Base-by-base conservation (phyloP, 2,888 invertebrate genomes). In the Synanthedon andrenaeformis region DNA sequence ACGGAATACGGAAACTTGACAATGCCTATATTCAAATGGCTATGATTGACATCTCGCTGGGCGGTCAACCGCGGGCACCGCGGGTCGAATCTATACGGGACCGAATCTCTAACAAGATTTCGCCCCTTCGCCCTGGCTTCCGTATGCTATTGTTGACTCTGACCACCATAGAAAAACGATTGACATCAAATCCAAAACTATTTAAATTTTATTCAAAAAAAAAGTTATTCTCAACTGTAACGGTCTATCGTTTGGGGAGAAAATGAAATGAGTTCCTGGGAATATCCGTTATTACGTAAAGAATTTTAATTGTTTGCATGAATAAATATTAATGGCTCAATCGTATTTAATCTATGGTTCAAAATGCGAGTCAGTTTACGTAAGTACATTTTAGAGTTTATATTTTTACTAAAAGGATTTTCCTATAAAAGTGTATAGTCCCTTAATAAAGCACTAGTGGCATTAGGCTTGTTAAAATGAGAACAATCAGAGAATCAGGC, bases 31-130 rank as follows among this genome's bases (percentile, higher is more conserved):
- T 86, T 86, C 79, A 86, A 86, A 86, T 79, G 74, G 66, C 55
- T 65, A 71, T 83, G 85, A 86, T 86, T 86, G 86, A 86, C 86
- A 84, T 83, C 83, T 78, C 86, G 64, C 79, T 79, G 66, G 86
- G 86, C 79, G 86, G 85, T 79, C 85, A 82, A 70, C 68, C 73
- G 70, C 66, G 57, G 58, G 52, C 56, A 70, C 68, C 73, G 70
- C 66, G 57, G 58, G 52, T 56, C 55, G 52, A 52, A 55, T 53
- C 8, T 35, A 35, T 35, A 35, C 35, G 35, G 35, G 35, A 35
- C 55, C 54, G 56, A 61, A 59, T 57, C 66, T 57, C 64, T 69
- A 68, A 63, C 67, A 63, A 66, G 66, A 66, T 62, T 65, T 68
- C 63, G 64, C 70, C 67, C 70, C 64, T 64, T 65, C 60, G 65